Conservation (phyloP, 1,140 invertebrate species). For the Tetragnatha versicolor region DNA sequence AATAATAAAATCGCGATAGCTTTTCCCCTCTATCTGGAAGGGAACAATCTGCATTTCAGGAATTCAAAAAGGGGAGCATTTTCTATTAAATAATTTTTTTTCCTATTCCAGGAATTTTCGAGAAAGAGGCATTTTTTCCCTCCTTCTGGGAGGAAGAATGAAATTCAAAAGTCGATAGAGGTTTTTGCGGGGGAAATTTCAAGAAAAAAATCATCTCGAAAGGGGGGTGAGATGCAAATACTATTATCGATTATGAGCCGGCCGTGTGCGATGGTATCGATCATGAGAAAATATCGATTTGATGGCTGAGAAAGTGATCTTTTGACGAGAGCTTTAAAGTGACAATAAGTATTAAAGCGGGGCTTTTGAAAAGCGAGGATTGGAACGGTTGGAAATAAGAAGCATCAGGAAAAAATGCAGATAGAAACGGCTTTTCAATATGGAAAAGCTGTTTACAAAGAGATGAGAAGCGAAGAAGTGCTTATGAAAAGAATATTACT, state of each 20-base stretch:
- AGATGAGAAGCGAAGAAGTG: too few species aligned
- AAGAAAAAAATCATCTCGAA: constrained; percentile 9
- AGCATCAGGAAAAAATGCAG: too few species aligned
- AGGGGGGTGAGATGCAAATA: constrained; percentile 22
- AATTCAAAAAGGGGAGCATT: constrained; percentile 42
- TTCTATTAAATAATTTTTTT: constrained; percentile 52
- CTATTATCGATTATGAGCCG: constrained; percentile 30
- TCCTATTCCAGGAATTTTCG: constrained; percentile 9
- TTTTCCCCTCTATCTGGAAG: constrained; percentile 31
- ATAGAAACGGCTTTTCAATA: too few species aligned
- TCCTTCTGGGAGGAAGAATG: background rate
- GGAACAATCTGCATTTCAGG: constrained; percentile 51
- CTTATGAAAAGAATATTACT: too few species aligned
- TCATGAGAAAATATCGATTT: background rate
- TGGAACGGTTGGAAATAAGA: background rate
- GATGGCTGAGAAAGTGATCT: background rate
- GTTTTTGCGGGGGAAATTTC: constrained; percentile 35
- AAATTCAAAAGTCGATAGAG: constrained; percentile 48
- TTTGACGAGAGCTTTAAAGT: background rate
- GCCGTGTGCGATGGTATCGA: constrained; percentile 17
- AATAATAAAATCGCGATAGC: constrained; percentile 48
- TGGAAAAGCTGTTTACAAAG: too few species aligned
- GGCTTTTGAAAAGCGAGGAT: background rate
- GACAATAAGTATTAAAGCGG: constrained; percentile 8
- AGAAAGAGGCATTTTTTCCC: constrained; percentile 9